Evolutionary conservation across 2,113 vertebrate genomes (phyloP).

Genomic region (Cygnus buccinator): DNA sequence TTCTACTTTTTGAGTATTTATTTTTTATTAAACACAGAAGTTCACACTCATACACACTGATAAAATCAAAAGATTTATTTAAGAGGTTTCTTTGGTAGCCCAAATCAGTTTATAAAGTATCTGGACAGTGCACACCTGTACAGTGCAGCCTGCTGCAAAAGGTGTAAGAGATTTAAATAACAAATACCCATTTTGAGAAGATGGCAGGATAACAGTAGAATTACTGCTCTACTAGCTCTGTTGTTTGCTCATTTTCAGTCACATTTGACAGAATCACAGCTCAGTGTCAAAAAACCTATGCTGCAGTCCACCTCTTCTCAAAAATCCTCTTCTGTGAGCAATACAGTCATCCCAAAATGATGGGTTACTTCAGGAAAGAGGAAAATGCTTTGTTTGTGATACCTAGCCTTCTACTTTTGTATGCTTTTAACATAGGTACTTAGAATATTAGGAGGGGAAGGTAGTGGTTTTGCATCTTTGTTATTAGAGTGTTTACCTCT

Average conservation of each 20-base stretch:
- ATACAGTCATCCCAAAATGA: not conserved
- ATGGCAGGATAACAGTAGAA: not conserved
- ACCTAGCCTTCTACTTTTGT: not conserved
- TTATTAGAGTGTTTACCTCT: slow-evolving; percentile 84
- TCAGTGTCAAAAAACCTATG: not conserved
- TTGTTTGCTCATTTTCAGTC: not conserved
- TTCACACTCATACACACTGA: not conserved
- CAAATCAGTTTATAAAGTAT: not conserved
- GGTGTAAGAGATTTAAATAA: not conserved
- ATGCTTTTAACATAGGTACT: not conserved
- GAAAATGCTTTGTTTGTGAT: not conserved
- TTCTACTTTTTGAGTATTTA: slow-evolving; percentile 3
- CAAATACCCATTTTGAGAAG: not conserved
- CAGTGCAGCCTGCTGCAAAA: not conserved
- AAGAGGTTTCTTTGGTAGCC: not conserved
- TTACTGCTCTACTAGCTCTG: not conserved
- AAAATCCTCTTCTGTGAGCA: not conserved
- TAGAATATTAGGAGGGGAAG: not conserved
- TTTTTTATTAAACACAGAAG: not conserved
- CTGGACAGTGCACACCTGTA: rapidly evolving
- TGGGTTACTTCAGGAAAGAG: not conserved
- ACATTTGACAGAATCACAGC: not conserved
- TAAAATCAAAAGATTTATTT: not conserved
- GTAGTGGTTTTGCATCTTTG: slow-evolving; percentile 68
- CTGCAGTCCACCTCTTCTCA: not conserved